Conservation (phyloP, 2,888 invertebrate genomes). For the Mesorhabditis spiculigera region DNA sequence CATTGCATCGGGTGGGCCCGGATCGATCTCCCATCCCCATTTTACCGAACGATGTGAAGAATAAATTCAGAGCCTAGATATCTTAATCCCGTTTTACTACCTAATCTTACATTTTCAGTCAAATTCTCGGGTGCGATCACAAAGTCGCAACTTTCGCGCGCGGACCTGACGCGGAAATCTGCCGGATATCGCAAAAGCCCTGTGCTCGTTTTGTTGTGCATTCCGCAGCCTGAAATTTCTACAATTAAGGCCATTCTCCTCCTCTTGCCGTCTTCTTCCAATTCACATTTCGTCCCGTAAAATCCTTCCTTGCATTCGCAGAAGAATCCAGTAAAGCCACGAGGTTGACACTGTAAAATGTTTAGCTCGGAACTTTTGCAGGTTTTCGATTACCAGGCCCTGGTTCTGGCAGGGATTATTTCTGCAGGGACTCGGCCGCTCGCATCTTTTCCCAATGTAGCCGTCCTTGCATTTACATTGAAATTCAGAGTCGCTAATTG, state of each 20-base stretch:
- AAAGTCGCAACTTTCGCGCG: constrained; percentile 12
- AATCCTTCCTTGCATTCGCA: constrained; percentile 42
- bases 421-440: constrained; percentile 14
- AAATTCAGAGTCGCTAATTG: constrained; percentile 22
- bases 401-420: neutral
- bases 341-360: neutral
- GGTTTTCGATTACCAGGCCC: neutral
- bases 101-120: constrained; percentile 9
- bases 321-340: constrained; percentile 10
- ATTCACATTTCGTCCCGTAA: constrained; percentile 42
- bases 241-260: neutral
- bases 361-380: neutral
- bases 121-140: constrained; percentile 12
- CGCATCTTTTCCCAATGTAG: constrained; percentile 32
- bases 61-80: constrained; percentile 27
- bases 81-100: neutral
- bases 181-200: neutral
- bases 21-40: constrained; percentile 18
- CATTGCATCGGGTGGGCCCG: constrained; percentile 28
- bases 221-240: neutral
- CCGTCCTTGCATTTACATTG: constrained; percentile 38
- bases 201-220: neutral
- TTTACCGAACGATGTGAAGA: constrained; percentile 24
- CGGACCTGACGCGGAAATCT: neutral
- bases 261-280: constrained; percentile 38